Evolutionary conservation across 2,797 vertebrate genomes (phyloP).

Genomic region (Xiphorhynchus erythropygius): DNA sequence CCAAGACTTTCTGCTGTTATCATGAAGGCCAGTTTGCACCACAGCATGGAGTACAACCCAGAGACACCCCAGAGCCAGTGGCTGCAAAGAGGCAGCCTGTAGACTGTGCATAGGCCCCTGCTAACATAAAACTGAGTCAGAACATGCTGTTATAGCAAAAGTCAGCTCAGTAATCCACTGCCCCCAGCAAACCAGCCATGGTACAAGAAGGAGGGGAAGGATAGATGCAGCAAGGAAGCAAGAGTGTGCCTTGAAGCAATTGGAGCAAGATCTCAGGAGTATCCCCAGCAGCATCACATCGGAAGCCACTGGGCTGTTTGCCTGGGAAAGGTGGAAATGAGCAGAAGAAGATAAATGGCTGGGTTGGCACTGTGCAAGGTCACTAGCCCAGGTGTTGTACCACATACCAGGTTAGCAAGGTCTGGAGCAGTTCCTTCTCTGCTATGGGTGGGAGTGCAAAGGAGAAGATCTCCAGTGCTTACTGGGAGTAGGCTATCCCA

Average conservation of each 20-base stretch:
- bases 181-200: neutral
- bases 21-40: neutral
- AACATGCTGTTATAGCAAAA: neutral
- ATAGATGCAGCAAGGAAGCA: neutral
- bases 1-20: neutral
- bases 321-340: neutral
- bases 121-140: neutral
- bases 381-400: neutral
- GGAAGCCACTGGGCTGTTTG: neutral
- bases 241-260: neutral
- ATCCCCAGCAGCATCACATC: rapidly evolving
- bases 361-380: neutral
- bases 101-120: neutral
- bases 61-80: neutral
- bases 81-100: neutral
- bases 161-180: neutral
- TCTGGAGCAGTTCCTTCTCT: neutral
- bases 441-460: neutral
- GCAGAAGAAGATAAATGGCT: neutral
- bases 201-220: neutral
- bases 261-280: neutral
- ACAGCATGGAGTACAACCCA: neutral
- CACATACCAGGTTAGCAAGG: rapidly evolving
- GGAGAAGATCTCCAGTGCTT: neutral
- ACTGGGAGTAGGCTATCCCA: neutral